A percentile compares a stretch with the other conserved stretches of the same genome.
Evolutionary conservation across 2,888 invertebrate species (phyloP).

Genomic region (Drosophila sordidapex): DNA sequence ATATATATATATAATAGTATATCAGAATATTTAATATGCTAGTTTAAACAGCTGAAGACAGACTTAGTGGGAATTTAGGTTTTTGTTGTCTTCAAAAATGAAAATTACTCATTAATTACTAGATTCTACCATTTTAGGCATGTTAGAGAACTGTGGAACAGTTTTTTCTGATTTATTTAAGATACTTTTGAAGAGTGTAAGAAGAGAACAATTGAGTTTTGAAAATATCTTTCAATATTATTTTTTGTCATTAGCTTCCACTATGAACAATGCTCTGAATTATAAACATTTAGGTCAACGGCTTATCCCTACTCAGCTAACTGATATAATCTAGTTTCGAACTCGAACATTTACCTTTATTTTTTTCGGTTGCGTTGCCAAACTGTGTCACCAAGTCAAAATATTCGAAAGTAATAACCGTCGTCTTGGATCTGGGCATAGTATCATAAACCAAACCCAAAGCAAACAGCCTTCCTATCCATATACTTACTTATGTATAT

Average conservation of each 20-base stretch:
- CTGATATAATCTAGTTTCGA: slow-evolving; percentile 25
- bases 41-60: too few species aligned
- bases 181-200: background rate
- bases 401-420: slow-evolving; percentile 46
- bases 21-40: background rate
- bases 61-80: too few species aligned
- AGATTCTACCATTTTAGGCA: background rate
- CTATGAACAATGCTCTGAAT: background rate
- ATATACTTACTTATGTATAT: background rate
- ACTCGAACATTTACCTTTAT: background rate
- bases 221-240: background rate
- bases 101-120: background rate
- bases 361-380: background rate
- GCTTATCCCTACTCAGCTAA: slow-evolving; percentile 13
- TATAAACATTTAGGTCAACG: slow-evolving; percentile 20
- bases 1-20: too few species aligned
- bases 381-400: slow-evolving; percentile 48
- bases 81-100: background rate
- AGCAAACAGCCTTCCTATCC: slow-evolving; percentile 32
- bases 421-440: slow-evolving; percentile 22
- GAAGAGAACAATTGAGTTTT: background rate
- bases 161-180: background rate
- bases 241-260: background rate
- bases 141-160: background rate
- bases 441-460: slow-evolving; percentile 36